Evolutionary conservation across 2,113 vertebrate species (phyloP).

Genomic region (Xiphorhynchus elegans): DNA sequence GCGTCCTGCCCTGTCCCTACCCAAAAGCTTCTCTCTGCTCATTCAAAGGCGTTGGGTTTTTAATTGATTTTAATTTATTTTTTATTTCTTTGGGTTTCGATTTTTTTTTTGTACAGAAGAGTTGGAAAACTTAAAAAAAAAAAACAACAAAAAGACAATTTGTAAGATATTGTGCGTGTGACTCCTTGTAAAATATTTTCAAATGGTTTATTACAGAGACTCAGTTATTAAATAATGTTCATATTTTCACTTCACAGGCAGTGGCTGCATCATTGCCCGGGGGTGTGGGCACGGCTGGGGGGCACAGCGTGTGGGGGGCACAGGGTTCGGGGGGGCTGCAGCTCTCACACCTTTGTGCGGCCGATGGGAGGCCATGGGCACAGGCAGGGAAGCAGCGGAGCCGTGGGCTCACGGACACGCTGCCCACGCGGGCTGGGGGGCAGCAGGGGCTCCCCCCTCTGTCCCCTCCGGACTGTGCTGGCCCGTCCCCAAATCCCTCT

Average conservation of each 20-base stretch:
- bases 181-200: slow-evolving; percentile 99
- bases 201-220: slow-evolving; percentile 99
- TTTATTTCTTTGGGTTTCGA: slow-evolving; percentile 19
- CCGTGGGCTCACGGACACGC: background rate
- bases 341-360: too few species aligned
- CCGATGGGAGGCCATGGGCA: background rate
- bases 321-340: background rate
- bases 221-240: slow-evolving; percentile 99
- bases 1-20: slow-evolving; percentile 27
- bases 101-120: slow-evolving; percentile 90
- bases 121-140: slow-evolving; percentile 74
- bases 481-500: background rate
- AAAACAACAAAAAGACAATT: slow-evolving; percentile 82
- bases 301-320: background rate
- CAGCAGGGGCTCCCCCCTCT: background rate
- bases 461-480: too few species aligned
- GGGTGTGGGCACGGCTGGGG: background rate
- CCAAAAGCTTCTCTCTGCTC: slow-evolving; percentile 62
- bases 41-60: slow-evolving; percentile 58
- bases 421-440: background rate
- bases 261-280: slow-evolving; percentile 30
- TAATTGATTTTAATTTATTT: slow-evolving; percentile 61
- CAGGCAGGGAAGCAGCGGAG: background rate
- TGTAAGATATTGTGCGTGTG: slow-evolving; percentile 99
- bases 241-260: slow-evolving; percentile 99